A percentile compares a stretch with the other conserved stretches of the same genome.
Evolutionary conservation across 2,113 vertebrate species (phyloP).

Genomic region (cat (Felis catus)): F.catus_Fca126_mat1.0 CM031420.1:156491501-156492000

Average conservation of each 20-base stretch:
- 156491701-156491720: neutral
- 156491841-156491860: neutral
- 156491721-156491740: neutral
- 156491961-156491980: neutral
- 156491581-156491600: neutral
- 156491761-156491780: neutral
- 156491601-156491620: neutral
- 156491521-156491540: neutral
- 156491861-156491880: neutral
- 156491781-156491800: neutral
- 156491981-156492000: neutral
- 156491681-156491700: too few relatives aligned
- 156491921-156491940: neutral
- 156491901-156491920: neutral
- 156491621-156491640: too few relatives aligned
- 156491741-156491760: too few relatives aligned
- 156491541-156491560: neutral
- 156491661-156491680: too few relatives aligned
- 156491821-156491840: neutral
- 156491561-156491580: neutral
- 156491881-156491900: neutral
- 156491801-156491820: too few relatives aligned
- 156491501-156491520: neutral
- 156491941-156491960: neutral
- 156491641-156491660: neutral